Conservation (phyloP, 2,113 vertebrate species). For the Cettia cetti region DNA sequence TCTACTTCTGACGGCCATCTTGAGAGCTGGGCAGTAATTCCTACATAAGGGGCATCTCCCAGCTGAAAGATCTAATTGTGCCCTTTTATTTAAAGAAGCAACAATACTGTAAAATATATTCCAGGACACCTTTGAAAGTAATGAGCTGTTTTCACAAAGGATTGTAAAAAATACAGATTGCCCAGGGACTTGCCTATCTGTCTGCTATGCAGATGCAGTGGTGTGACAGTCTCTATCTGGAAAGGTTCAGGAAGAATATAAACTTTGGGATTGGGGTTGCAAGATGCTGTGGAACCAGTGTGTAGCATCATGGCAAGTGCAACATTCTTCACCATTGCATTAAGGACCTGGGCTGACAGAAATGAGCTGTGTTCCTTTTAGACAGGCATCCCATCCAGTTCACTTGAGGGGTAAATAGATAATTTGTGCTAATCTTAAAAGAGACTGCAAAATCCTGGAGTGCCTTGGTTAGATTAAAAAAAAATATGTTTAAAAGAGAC, state of each 20-base stretch:
- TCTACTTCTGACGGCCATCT: not conserved
- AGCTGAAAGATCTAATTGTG: not conserved
- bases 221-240: not conserved
- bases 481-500: not conserved
- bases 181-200: not conserved
- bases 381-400: not conserved
- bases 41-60: not conserved
- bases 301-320: not conserved
- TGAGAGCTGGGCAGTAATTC: not conserved
- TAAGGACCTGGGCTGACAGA: not conserved
- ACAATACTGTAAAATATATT: not conserved
- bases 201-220: not conserved
- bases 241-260: not conserved
- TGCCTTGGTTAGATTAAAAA: not conserved
- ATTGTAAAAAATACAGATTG: not conserved
- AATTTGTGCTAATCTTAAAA: not conserved
- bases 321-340: not conserved
- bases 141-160: not conserved
- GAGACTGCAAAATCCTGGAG: not conserved
- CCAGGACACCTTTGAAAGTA: not conserved
- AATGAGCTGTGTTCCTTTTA: not conserved
- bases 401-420: not conserved
- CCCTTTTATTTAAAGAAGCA: not conserved
- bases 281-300: not conserved
- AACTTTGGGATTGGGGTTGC: not conserved